These are phyloP conservation scores for Fulmarus glacialis DNA, from an alignment of 2,113 vertebrate species.

Conservation along the genomic window DNA sequence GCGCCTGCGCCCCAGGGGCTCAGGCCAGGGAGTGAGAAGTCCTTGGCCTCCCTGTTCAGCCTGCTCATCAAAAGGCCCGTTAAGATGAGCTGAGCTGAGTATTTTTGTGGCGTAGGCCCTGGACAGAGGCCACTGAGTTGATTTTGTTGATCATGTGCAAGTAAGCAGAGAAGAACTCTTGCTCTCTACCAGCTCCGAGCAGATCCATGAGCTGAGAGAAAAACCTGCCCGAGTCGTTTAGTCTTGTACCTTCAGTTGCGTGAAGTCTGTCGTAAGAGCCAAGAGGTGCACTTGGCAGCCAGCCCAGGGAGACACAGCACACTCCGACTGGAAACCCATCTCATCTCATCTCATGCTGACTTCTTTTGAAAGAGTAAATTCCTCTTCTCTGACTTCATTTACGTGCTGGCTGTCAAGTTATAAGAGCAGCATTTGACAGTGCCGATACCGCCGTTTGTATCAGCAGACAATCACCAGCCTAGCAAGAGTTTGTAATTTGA, in stretches of 20 bases:
- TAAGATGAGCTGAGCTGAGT: background rate
- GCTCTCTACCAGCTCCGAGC: background rate
- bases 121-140: background rate
- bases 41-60: background rate
- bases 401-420: conserved; percentile 34
- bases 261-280: background rate
- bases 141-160: background rate
- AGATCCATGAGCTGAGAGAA: background rate
- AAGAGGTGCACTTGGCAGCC: background rate
- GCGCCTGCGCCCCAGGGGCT: background rate
- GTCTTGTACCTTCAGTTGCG: background rate
- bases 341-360: background rate
- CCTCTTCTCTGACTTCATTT: conserved; percentile 19
- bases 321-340: background rate
- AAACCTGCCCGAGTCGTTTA: background rate
- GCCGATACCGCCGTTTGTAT: conserved; percentile 43
- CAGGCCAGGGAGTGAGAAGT: background rate
- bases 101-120: background rate
- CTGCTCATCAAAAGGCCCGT: background rate
- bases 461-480: conserved; percentile 69
- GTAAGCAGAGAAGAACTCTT: background rate
- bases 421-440: conserved; percentile 41
- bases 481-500: conserved; percentile 69
- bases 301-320: background rate
- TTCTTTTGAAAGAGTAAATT: conserved; percentile 28